phyloP scores from a whole-genome alignment of 2,888 invertebrate genomes.

The Labia minor region DNA sequence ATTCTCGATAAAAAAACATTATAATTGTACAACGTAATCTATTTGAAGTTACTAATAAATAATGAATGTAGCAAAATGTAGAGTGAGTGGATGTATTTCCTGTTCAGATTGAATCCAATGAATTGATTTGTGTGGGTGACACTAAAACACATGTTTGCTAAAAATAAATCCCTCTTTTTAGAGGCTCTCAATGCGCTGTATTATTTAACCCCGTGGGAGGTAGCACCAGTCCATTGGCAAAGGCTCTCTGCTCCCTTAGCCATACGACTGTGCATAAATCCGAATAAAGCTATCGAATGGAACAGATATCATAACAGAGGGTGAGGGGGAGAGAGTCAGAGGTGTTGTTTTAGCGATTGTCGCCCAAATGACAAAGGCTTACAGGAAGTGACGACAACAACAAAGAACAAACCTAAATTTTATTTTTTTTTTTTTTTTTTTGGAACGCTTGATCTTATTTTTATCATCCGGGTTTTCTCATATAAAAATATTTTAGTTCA shows the following conservation, averaged over 20 bases:
- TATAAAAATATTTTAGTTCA: background rate
- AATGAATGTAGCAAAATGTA: too few species aligned
- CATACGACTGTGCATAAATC: background rate
- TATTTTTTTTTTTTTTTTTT: too few species aligned
- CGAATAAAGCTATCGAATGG: slow-evolving; percentile 8
- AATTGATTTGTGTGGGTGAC: background rate
- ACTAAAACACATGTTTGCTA: background rate
- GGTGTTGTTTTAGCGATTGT: slow-evolving; percentile 2
- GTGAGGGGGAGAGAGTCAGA: too few species aligned
- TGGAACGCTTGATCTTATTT: background rate
- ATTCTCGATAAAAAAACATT: too few species aligned
- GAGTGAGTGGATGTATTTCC: background rate
- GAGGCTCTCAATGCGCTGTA: background rate
- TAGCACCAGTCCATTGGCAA: background rate
- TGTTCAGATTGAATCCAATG: background rate
- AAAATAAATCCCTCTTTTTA: background rate
- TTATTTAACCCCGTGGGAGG: background rate
- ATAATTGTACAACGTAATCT: too few species aligned
- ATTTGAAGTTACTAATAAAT: too few species aligned
- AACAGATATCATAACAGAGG: background rate
- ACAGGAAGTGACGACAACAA: background rate
- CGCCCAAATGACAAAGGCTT: slow-evolving; percentile 1
- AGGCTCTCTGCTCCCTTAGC: background rate
- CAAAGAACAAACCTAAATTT: background rate
- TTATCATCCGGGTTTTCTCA: background rate